These are phyloP conservation scores for Strongylocentrotus purpuratus DNA, from an alignment of 35 echinoderm and acorn worm species.

Conservation along the genomic window DNA sequence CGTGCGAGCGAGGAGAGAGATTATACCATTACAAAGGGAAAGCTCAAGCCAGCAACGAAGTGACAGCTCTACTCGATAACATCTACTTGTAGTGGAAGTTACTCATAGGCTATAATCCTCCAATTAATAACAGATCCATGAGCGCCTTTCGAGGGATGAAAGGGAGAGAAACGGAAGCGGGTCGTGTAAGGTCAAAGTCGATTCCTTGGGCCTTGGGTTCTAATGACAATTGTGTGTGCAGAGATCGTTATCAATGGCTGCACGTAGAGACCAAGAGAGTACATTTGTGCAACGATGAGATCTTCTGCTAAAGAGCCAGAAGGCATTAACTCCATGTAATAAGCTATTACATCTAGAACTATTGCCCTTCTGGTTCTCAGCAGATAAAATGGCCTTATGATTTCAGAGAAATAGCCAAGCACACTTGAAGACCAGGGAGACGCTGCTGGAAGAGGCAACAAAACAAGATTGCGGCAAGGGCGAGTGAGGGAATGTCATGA, in stretches of 20 bases:
- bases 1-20: background rate
- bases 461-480: too few species aligned
- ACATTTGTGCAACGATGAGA: background rate
- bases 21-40: background rate
- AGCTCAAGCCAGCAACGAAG: background rate
- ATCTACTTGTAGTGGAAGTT: background rate
- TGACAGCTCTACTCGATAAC: background rate
- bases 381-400: too few species aligned
- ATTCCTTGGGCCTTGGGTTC: background rate
- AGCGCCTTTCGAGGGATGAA: background rate
- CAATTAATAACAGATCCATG: constrained; percentile 7
- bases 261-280: background rate
- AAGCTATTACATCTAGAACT: too few species aligned
- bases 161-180: background rate
- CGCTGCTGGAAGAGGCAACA: too few species aligned
- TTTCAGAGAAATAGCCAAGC: too few species aligned
- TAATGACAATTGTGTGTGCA: background rate
- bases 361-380: too few species aligned
- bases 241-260: background rate
- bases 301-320: too few species aligned
- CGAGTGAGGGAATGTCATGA: too few species aligned
- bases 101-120: constrained; percentile 9
- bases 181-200: background rate
- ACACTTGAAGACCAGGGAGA: too few species aligned
- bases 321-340: too few species aligned